Base-by-base conservation (phyloP, 2,888 invertebrate species). In the Clitarchus hookeri region DNA sequence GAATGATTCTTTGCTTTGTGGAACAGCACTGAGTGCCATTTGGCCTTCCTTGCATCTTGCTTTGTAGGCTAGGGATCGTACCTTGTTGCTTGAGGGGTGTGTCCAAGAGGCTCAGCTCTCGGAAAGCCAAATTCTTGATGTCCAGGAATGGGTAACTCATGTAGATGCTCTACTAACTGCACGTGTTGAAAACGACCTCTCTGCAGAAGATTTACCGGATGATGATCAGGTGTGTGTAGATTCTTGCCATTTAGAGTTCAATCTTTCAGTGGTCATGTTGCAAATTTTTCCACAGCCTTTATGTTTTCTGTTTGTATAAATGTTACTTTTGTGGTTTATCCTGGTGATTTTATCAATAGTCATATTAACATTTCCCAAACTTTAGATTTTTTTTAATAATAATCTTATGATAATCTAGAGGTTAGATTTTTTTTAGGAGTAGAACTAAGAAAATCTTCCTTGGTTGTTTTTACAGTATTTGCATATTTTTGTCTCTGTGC, bases 141-240 rank as follows among this genome's bases (percentile, higher is more conserved):
- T 96, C 90, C 95, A 95, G 91, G 94, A 94, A 89, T 96, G 96
- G 94, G 93, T 96, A 88, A 93, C 93, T 88, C 94, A 94, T 90
- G 94, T 95, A 89, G 95, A 95, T 90, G 93, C 93, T 89, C 93
- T 95, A 90, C 92, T 96, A 90, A 94, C 94, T 89, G 94, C 95
- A 89, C 94, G 96, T 90, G 93, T 96, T 89, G 95, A 95, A 90
- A 95, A 95, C 90, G 96, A 97, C 91, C 94, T 96, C 88, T 94
- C 95, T 87, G 95, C 96, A 88, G 95, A 95, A 90, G 96, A 96
- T 92, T 93, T 96, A 89, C 96, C 96, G 65, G 95, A 96, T 89
- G 96, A 96, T 90, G 94, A 94, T 89, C 94, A 95, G 93, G 94
- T 94, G 91, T 87, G 84, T 84, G 65, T 83, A 36, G 23, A 65